Base-by-base conservation (phyloP, 1,140 invertebrate genomes). In the Lutraria rhynchaena region DNA sequence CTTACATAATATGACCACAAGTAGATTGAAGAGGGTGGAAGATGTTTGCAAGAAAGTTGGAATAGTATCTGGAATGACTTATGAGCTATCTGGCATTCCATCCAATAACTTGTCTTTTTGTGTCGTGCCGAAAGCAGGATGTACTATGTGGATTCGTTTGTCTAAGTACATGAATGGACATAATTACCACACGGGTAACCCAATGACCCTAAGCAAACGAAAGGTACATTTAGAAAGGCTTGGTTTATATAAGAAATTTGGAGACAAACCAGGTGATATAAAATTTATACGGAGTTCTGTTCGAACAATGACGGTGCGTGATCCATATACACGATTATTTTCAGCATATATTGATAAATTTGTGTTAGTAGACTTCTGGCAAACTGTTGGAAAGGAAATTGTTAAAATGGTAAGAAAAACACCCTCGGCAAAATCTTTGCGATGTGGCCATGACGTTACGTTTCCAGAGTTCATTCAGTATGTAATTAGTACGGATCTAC, bases 301-400 rank as follows among this genome's bases (percentile, higher is more conserved):
- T 31, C 29, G 67, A 24, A 49, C 75, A 35, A 84, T 86, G 85
- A 74, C 77, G 19, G 81, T 77, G 27, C 60, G 85, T 0, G 76
- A 86, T n/a, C 85, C 85, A 3, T 86, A 82, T 70, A 71, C 78
- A 15, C 65, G 85, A 49, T 58, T 86, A 37, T 86, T 74, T 78
- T 86, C 85, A 4, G 82, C 85, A 15, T 86, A 84, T 51, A 57
- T 86, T 46, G 85, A 86, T 60, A 86, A 86, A 49, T 84, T 84
- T 58, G 37, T 84, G 29, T 75, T 86, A 7, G 60, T 80, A 15
- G 83, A 85, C 41, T 87, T 83, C 58, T 87, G 85, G 85, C 61
- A 51, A 11, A 55, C 73, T 2, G 51, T 65, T 44, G 82, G 70
- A 37, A 70, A 63, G 41, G 27, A 60, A 46, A 82, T 85, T 29